Conservation (phyloP, 1,140 invertebrate species). For the Chrysoperla carnea region DNA sequence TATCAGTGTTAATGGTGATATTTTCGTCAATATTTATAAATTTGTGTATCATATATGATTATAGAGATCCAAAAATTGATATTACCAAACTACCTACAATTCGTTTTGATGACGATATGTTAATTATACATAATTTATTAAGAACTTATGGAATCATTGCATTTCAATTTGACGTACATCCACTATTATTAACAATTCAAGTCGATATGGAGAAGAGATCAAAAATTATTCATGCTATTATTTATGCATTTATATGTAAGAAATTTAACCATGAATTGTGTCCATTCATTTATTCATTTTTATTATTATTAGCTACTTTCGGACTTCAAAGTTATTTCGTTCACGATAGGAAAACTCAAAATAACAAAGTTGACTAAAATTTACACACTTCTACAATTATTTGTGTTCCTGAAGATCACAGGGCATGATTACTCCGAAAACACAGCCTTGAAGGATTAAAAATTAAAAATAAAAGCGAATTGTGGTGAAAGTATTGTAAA, state of each 20-base stretch:
- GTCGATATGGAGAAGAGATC: slow-evolving; percentile 55
- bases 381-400: too few species aligned
- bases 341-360: too few species aligned
- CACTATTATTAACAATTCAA: slow-evolving; percentile 57
- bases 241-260: slow-evolving; percentile 42
- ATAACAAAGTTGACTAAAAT: too few species aligned
- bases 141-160: slow-evolving; percentile 43
- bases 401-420: too few species aligned
- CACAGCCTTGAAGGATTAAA: too few species aligned
- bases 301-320: too few species aligned
- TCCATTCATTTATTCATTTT: too few species aligned
- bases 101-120: not conserved
- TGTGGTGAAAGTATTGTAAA: too few species aligned
- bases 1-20: slow-evolving; percentile 35
- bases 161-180: slow-evolving; percentile 64
- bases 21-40: slow-evolving; percentile 35
- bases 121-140: slow-evolving; percentile 27
- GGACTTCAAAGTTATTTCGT: too few species aligned
- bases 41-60: slow-evolving; percentile 26
- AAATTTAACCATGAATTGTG: too few species aligned
- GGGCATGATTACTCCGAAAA: too few species aligned
- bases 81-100: not conserved
- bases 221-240: slow-evolving; percentile 40
- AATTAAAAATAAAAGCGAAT: too few species aligned
- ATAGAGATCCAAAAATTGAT: not conserved